Base-by-base conservation (phyloP, 2,888 invertebrate genomes). In the Xestia ashworthii region DNA sequence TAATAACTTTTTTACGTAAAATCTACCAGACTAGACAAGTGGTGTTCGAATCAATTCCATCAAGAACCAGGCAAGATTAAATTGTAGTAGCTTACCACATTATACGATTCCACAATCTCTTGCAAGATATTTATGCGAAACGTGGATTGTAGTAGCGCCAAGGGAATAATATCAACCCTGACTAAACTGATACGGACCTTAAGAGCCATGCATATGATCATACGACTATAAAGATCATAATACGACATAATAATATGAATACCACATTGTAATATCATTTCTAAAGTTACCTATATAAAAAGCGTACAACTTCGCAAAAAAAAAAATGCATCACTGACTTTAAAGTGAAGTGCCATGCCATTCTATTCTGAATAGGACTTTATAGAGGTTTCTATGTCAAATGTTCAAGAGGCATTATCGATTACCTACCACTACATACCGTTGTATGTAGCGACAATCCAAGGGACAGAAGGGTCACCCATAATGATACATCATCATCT, bases 381-480 rank as follows among this genome's bases (percentile, higher is more conserved):
- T 41, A 48, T 14, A 66, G 32, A 44, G 60, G 41, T 74, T 25
- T 44, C 60, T 48, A 19, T 62, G 62, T 66, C 22, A 46, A 76
- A 83, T 66, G 64, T 74, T 76, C 71, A 74, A 84, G 65, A n/a
- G 44, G 68, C 32, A 69, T 80, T 76, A 65, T 83, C 53, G 53
- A 78, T 82, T 58, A 62, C 70, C 9, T 9, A 9, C 4, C 58
- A 66, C 9, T 19, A 19, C 4, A 25, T 25, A 71, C 4, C 50
- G 16, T 78, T 67, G 64, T 70, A 62, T 65, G 22, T 53, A 62
- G 48, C 53, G 38, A 32, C 12, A 77, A 38, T 53, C 12, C 8
- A 69, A 55, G 16, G 66, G 66, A 55, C n/a, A 41, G 32, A 70
- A 62, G 19, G 60, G 41, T 62, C 62, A 48, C 22, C 16, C 16